Conservation (phyloP, 2,797 vertebrate species). For the Esox masquinongy region DNA sequence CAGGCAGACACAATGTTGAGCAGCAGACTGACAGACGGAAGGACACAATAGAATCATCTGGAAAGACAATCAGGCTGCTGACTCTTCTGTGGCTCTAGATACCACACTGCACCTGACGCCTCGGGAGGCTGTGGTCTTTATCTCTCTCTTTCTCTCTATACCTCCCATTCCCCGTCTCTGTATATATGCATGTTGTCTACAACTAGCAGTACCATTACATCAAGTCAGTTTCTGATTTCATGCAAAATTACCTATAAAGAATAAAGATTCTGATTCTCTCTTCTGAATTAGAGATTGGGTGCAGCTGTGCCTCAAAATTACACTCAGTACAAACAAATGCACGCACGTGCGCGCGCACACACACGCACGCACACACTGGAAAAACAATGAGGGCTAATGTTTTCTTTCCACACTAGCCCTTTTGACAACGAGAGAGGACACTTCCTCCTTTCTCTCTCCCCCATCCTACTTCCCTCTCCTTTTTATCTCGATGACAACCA, state of each 20-base stretch:
- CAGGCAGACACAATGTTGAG: not conserved
- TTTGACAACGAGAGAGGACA: constrained; percentile 23
- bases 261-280: not conserved
- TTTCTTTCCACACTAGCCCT: not conserved
- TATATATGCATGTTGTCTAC: too few species aligned
- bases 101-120: too few species aligned
- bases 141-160: not conserved
- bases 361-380: too few species aligned
- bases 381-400: not conserved
- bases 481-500: constrained; percentile 41
- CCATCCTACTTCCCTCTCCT: constrained; percentile 8
- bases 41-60: not conserved
- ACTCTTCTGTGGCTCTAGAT: too few species aligned
- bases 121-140: too few species aligned
- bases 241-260: too few species aligned
- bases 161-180: not conserved
- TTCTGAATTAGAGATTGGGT: not conserved
- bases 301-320: not conserved
- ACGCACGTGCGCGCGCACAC: not conserved
- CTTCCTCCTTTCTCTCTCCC: constrained; percentile 46
- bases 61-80: constrained; percentile 11
- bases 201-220: too few species aligned
- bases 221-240: too few species aligned
- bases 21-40: not conserved
- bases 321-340: not conserved